These are phyloP conservation scores for Holcopasites calliopsidis DNA, from an alignment of 1,140 invertebrate genomes.

Conservation along the genomic window DNA sequence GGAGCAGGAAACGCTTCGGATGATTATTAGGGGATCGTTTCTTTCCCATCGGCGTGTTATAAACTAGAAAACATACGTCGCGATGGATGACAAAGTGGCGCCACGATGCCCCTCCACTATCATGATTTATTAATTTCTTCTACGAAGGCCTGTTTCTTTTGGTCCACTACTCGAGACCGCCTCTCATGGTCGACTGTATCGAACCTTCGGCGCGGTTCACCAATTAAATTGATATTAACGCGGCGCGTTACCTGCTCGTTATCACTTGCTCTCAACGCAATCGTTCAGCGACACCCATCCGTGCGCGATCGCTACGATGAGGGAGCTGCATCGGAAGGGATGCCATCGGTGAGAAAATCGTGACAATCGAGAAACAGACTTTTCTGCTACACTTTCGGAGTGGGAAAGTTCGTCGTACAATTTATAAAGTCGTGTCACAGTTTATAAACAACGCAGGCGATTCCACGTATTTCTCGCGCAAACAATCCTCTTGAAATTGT, in stretches of 20 bases:
- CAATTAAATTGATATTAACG: conserved; percentile 62
- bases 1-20: conserved; percentile 18
- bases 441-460: too few species aligned
- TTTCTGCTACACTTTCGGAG: not conserved
- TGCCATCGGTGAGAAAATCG: not conserved
- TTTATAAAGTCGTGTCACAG: too few species aligned
- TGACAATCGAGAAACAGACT: not conserved
- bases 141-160: conserved; percentile 18
- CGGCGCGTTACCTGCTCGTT: conserved; percentile 52
- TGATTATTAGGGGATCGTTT: conserved; percentile 52
- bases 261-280: conserved; percentile 36
- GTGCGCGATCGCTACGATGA: not conserved
- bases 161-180: not conserved
- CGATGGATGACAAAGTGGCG: conserved; percentile 40
- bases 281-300: conserved; percentile 32
- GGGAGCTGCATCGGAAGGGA: not conserved
- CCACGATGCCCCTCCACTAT: conserved; percentile 38
- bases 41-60: conserved; percentile 44
- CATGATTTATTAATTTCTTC: conserved; percentile 60
- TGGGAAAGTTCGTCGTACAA: not conserved
- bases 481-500: not conserved
- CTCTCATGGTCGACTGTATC: conserved; percentile 1
- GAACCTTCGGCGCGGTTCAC: conserved; percentile 41
- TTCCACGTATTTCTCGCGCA: not conserved
- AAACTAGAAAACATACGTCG: conserved; percentile 51